Evolutionary conservation across 2,888 invertebrate genomes (phyloP).

Genomic region (Clostera curtula): DNA sequence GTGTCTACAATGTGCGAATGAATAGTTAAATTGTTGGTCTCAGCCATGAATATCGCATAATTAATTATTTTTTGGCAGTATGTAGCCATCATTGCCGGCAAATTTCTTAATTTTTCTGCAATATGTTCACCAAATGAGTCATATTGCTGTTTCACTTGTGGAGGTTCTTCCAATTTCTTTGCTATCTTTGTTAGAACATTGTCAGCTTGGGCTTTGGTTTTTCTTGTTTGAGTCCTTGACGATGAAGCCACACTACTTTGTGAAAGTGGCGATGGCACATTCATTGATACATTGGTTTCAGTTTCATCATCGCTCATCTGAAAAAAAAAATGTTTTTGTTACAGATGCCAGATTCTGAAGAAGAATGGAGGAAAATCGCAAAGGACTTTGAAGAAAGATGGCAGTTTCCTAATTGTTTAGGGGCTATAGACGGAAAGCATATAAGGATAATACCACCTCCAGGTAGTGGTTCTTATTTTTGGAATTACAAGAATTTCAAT

Average conservation of each 20-base stretch:
- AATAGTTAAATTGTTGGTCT: slow-evolving; percentile 1
- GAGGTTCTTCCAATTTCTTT: slow-evolving; percentile 5
- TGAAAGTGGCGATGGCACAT: slow-evolving; percentile 3
- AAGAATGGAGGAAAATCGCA: slow-evolving; percentile 5
- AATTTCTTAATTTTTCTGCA: slow-evolving; percentile 9
- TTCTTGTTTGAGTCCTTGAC: no score
- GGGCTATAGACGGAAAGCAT: no score
- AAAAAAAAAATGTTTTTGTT: slow-evolving; percentile 6
- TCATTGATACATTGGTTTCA: slow-evolving; percentile 1
- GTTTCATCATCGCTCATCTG: slow-evolving; percentile 1
- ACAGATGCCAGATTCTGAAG: slow-evolving; percentile 4
- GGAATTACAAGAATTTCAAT: slow-evolving; percentile 6
- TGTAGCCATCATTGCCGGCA: slow-evolving; percentile 7
- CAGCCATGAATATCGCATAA: slow-evolving; percentile 9
- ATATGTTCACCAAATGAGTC: slow-evolving; percentile 6
- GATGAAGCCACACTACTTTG: no score
- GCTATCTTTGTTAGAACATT: slow-evolving; percentile 4
- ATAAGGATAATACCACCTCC: slow-evolving; percentile 3
- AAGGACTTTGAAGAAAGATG: slow-evolving; percentile 6
- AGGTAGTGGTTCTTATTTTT: slow-evolving; percentile 6
- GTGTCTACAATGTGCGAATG: slow-evolving; percentile 2
- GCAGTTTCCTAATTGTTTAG: slow-evolving; percentile 2
- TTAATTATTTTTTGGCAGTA: slow-evolving; percentile 11
- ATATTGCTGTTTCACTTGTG: slow-evolving; percentile 3
- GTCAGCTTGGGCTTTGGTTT: slow-evolving; percentile 2